Evolutionary conservation across 2,888 invertebrate species (phyloP).

Genomic region (Heliconius erato): DNA sequence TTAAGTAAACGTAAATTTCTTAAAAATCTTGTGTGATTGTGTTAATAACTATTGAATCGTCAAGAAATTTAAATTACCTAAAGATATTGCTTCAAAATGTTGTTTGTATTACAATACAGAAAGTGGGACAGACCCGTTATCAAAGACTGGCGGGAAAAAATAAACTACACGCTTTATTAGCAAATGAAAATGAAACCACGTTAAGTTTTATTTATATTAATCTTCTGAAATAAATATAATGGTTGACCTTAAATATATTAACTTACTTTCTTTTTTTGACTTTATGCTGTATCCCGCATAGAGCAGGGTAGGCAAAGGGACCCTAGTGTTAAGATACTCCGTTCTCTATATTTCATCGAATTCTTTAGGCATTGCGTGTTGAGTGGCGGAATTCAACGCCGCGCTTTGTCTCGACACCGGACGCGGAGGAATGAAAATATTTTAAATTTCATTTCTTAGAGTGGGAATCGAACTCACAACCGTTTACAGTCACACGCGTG

Average conservation of each 20-base stretch:
- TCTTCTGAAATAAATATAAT: background rate
- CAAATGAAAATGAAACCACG: conserved; percentile 23
- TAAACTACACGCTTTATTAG: conserved; percentile 34
- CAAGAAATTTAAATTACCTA: background rate
- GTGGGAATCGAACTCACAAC: too few relatives aligned
- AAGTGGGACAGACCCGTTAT: conserved; percentile 30
- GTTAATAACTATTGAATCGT: conserved; percentile 5
- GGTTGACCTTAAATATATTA: background rate
- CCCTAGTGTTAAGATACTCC: too few relatives aligned
- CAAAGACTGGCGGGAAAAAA: conserved; percentile 22
- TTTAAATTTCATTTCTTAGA: too few relatives aligned
- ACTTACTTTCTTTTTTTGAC: too few relatives aligned
- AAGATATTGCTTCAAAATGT: conserved; percentile 26
- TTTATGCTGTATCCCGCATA: background rate
- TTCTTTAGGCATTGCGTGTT: too few relatives aligned
- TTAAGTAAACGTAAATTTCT: background rate
- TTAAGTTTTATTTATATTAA: conserved; percentile 17
- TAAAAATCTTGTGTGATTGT: conserved; percentile 10
- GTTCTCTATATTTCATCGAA: too few relatives aligned
- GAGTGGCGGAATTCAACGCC: too few relatives aligned
- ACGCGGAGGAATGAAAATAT: too few relatives aligned
- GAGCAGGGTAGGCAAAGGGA: background rate
- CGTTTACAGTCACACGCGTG: too few relatives aligned
- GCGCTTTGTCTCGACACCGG: too few relatives aligned
- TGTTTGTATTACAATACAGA: conserved; percentile 28